These are phyloP conservation scores for Palaemon carinicauda DNA, from an alignment of 1,140 invertebrate species.

Conservation along the genomic window DNA sequence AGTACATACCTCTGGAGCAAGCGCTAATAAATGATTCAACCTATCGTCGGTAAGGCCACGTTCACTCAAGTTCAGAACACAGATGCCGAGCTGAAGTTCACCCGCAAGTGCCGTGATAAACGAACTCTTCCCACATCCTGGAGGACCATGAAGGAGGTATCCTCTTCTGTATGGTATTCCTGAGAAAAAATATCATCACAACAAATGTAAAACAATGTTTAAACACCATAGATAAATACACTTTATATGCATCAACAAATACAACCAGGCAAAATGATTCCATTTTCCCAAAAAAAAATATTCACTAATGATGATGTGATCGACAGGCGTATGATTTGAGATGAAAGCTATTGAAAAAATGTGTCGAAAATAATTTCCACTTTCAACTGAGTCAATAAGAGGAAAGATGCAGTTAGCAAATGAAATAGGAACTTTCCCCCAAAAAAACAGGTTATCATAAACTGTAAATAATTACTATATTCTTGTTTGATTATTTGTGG, in stretches of 20 bases:
- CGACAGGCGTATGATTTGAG: background rate
- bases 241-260: background rate
- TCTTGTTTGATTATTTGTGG: too few species aligned
- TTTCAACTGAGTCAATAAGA: too few species aligned
- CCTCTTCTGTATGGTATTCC: conserved; percentile 76
- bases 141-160: conserved; percentile 94
- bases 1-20: conserved; percentile 77
- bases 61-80: conserved; percentile 96
- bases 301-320: too few species aligned
- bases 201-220: too few species aligned
- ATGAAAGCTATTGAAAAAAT: too few species aligned
- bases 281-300: too few species aligned
- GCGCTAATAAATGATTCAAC: conserved; percentile 91
- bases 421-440: too few species aligned
- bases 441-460: too few species aligned
- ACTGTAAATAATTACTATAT: too few species aligned
- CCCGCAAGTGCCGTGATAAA: conserved; percentile 95
- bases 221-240: background rate
- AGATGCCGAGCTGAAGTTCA: conserved; percentile 95
- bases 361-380: too few species aligned
- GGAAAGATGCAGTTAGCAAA: too few species aligned
- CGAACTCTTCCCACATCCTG: conserved; percentile 98
- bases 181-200: conserved; percentile 61
- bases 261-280: too few species aligned
- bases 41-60: conserved; percentile 93